Base-by-base conservation (phyloP, 2,113 vertebrate genomes). In the Aspidoscelis tigris region DNA sequence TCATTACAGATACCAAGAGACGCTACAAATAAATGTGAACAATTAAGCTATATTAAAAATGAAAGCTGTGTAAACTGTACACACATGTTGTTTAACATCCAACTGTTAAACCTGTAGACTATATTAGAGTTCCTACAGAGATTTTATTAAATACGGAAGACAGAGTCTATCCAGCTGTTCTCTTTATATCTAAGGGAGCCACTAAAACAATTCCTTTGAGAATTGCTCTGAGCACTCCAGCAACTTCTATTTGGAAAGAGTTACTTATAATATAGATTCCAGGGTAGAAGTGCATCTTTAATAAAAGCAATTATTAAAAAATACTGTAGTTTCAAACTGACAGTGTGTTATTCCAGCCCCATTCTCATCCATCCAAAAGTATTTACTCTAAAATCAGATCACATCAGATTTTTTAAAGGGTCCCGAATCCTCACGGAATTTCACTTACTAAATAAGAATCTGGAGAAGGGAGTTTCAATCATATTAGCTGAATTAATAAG, bases 231-330 rank as follows among this genome's bases (percentile, higher is more conserved):
- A 24, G 14, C 79, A 76, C 43, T 91, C 84, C 84, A 73, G 58
- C 90, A 91, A 88, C 78, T 91, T 50, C 58, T 83, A 58, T 87
- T 92, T 87, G 86, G 88, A 93, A 87, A 69, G 71, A 87, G 76
- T 71, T 88, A 55, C 75, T 89, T 90, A 83, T 44, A 87, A 78
- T 76, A 87, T 3, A 86, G 86, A 91, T 87, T 80, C 66, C 10
- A 65, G 43, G 7, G 47, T 85, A 82, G 41, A 2, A 82, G 16
- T 84, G 77, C 78, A 88, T 87, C 84, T 83, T 91, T 89, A 89
- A 91, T 84, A 70, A 85, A 44, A 68, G 53, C 80, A 75, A 50
- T 10, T 53, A 78, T 41, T 87, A 78, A 55, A 81, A 33, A 81
- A 11, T 41, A 50, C 18, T 18, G 18, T 61, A 18, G 83, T 79